Evolutionary conservation across 1,140 invertebrate genomes (phyloP), one percentile per base, ranked within the genome.

Genomic region (Drosophila repleta): DNA sequence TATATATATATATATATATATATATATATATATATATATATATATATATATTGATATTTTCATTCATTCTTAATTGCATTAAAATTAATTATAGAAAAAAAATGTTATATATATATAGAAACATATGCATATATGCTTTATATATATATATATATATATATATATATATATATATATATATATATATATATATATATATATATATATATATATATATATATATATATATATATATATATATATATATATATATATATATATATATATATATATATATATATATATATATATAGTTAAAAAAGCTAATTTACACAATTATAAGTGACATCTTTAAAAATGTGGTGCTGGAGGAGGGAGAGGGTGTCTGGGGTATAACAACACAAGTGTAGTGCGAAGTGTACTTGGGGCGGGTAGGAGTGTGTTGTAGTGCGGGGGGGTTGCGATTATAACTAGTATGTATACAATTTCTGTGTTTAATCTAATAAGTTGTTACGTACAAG

Each of bases 1-100:
- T 63, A 58, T 60, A 39, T 69, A 18, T 48, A 61, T 61, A 49
- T 24, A 49, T 49, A 35, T 56, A 48, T 56, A 51, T 66, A 51
- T 46, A 67, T 37, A 11, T 18, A 20, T 41, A 61, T 61, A 49
- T 24, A 49, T 49, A 35, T 56, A 48, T 56, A 51, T 66, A 51
- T 46, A 67, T 37, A 11, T 18, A 20, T 66, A 57, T 65, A 60
- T 48, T 58, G 55, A 73, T 76, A 67, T 62, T 76, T 62, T 68
- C 21, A 76, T 73, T 61, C 26, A 57, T 41, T 49, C 35, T 62
- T 73, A 68, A 73, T 68, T 68, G 64, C 57, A n/a, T n/a, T 68
- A 73, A 67, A 69, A 69, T 62, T 74, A 74, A 74, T 73, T 43
- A 35, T 74, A 73, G n/a, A 73, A 74, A 74, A 74, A 73, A 73